Percentiles rank a stretch among this genome's conserved stretches.
phyloP scores from a whole-genome alignment of 2,797 vertebrate genomes.

The Sebastes oblongus region DNA sequence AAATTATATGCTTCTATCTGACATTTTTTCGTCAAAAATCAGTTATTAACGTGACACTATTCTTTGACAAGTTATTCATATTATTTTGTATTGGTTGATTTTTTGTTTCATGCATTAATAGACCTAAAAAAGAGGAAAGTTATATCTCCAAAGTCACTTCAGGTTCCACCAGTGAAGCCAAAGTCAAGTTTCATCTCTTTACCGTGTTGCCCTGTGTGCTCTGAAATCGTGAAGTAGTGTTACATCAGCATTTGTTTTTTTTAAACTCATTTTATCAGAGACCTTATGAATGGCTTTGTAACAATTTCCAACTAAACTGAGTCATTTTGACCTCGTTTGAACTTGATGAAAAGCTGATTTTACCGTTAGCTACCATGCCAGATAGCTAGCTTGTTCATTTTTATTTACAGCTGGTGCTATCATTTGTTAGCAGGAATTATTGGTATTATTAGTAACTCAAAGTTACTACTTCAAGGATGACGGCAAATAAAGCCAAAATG shows the following conservation, averaged over 20 bases:
- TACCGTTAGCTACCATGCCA: background rate
- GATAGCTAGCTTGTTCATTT: background rate
- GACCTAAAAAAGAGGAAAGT: background rate
- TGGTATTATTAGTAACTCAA: background rate
- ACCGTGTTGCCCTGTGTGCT: background rate
- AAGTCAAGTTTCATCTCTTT: background rate
- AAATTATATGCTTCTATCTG: background rate
- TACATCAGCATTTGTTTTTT: background rate
- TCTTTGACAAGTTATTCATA: background rate
- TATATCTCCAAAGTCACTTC: background rate
- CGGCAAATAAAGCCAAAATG: background rate
- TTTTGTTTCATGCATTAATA: background rate
- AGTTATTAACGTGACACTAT: background rate
- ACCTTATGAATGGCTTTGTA: background rate
- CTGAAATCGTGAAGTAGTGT: background rate
- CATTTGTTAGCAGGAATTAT: background rate
- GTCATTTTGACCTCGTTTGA: background rate
- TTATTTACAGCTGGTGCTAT: background rate
- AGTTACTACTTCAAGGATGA: background rate
- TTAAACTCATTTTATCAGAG: background rate
- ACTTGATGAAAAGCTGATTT: background rate
- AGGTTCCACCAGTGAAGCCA: background rate
- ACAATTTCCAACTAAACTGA: background rate
- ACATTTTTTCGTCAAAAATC: background rate
- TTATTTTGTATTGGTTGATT: background rate